These are phyloP conservation scores for Matsumyia berberina DNA, from an alignment of 2,888 invertebrate genomes.

Conservation along the genomic window DNA sequence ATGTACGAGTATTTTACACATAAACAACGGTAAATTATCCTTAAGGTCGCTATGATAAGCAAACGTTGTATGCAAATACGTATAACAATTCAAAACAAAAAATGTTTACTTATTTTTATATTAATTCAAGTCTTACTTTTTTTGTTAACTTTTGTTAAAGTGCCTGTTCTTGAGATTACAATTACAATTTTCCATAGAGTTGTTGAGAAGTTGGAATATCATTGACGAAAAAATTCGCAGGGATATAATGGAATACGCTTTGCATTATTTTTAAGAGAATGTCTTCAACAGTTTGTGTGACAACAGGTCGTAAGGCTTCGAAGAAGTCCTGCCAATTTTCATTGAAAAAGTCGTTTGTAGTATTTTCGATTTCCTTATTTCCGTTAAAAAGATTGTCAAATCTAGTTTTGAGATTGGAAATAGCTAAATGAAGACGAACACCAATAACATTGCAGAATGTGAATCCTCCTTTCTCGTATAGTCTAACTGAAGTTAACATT, in stretches of 20 bases:
- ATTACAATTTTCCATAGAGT: slow-evolving; percentile 78
- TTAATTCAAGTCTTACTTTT: no score
- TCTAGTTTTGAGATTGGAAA: slow-evolving; percentile 87
- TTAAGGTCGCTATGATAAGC: no score
- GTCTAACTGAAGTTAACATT: slow-evolving; percentile 87
- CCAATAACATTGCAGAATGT: slow-evolving; percentile 88
- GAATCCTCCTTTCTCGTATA: slow-evolving; percentile 87
- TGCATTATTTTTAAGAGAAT: slow-evolving; percentile 87
- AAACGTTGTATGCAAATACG: no score
- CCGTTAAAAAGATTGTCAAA: slow-evolving; percentile 90
- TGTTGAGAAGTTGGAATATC: slow-evolving; percentile 85
- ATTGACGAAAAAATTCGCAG: slow-evolving; percentile 88
- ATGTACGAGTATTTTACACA: no score
- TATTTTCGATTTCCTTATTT: slow-evolving; percentile 88
- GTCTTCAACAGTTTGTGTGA: slow-evolving; percentile 88
- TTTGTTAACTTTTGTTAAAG: no score
- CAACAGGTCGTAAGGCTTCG: slow-evolving; percentile 88
- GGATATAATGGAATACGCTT: slow-evolving; percentile 88
- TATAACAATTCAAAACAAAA: no score
- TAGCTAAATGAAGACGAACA: slow-evolving; percentile 87
- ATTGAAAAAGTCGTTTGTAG: slow-evolving; percentile 90
- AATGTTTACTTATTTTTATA: no score
- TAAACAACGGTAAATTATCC: no score
- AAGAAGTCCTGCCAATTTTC: slow-evolving; percentile 89
- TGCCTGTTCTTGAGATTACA: neutral